These are phyloP conservation scores for Chlamydotis undulata DNA, from an alignment of 2,113 vertebrate species.

Conservation along the genomic window DNA sequence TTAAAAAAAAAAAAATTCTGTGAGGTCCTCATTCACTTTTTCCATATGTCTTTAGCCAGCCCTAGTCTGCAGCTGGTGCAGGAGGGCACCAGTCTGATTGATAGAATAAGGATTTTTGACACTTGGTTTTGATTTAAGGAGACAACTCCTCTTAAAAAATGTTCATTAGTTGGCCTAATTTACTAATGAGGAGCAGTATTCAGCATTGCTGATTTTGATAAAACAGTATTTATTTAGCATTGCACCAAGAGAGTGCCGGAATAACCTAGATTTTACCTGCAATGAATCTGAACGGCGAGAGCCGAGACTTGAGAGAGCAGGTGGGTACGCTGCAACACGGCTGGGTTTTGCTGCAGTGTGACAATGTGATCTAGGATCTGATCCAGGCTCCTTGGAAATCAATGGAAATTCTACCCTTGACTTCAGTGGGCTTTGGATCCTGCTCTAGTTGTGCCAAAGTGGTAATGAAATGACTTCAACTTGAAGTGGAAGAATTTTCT, in stretches of 20 bases:
- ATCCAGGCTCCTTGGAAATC: slow-evolving; percentile 41
- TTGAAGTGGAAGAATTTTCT: not conserved
- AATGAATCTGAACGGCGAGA: not conserved
- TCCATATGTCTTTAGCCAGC: not conserved
- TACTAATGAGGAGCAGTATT: not conserved
- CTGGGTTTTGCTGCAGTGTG: slow-evolving; percentile 23
- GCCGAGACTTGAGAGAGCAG: not conserved
- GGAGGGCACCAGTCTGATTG: not conserved
- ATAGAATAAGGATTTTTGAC: not conserved
- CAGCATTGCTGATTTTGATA: not conserved
- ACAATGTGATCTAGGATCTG: slow-evolving; percentile 18
- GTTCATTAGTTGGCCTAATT: slow-evolving; percentile 44
- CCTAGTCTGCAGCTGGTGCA: not conserved
- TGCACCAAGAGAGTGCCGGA: not conserved
- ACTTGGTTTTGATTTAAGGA: slow-evolving; percentile 29
- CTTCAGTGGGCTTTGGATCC: slow-evolving; percentile 40
- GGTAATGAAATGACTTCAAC: slow-evolving; percentile 14
- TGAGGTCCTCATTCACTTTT: not conserved
- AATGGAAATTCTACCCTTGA: slow-evolving; percentile 59
- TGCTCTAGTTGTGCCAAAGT: not conserved
- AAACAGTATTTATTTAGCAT: not conserved
- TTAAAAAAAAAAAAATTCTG: not conserved
- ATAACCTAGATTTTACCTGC: not conserved
- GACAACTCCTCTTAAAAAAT: slow-evolving; percentile 30
- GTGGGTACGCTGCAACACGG: slow-evolving; percentile 23